These are phyloP conservation scores for Lordiphosa mommai DNA, from an alignment of 1,140 invertebrate species.

Conservation along the genomic window DNA sequence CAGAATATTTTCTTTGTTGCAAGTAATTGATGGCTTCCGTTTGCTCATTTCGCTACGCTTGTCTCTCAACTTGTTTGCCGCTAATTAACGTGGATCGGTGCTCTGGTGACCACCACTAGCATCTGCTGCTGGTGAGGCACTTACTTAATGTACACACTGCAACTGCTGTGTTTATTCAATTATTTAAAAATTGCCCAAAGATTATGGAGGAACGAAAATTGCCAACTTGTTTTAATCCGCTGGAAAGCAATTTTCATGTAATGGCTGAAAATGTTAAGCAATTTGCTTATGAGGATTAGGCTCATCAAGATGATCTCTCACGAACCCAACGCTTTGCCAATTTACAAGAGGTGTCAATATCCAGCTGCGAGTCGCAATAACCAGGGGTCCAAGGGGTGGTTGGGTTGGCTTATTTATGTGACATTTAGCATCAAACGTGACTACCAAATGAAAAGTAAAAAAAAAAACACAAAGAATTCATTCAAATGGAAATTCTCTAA, in stretches of 20 bases:
- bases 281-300: constrained; percentile 4
- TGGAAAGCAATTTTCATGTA: constrained; percentile 42
- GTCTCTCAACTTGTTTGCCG: constrained; percentile 52
- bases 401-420: constrained; percentile 44
- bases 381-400: constrained; percentile 32
- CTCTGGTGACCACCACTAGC: too few relatives aligned
- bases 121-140: constrained; percentile 7
- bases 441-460: constrained; percentile 19
- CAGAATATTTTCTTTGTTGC: neutral
- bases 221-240: constrained; percentile 1
- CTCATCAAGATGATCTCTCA: constrained; percentile 2
- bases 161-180: constrained; percentile 71
- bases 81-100: constrained; percentile 61
- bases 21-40: constrained; percentile 62
- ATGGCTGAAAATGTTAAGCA: constrained; percentile 27
- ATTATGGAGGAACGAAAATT: constrained; percentile 44
- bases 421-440: constrained; percentile 39
- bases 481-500: constrained; percentile 47
- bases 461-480: constrained; percentile 29
- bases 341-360: constrained; percentile 38
- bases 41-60: constrained; percentile 26
- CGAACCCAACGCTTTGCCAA: too few relatives aligned
- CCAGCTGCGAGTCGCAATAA: constrained; percentile 31
- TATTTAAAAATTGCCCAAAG: constrained; percentile 38
- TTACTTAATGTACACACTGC: constrained; percentile 64